A percentile compares a stretch with the other conserved stretches of the same genome.
Evolutionary conservation across 2,797 vertebrate species (phyloP).

Genomic region (Gallinago solitaria): DNA sequence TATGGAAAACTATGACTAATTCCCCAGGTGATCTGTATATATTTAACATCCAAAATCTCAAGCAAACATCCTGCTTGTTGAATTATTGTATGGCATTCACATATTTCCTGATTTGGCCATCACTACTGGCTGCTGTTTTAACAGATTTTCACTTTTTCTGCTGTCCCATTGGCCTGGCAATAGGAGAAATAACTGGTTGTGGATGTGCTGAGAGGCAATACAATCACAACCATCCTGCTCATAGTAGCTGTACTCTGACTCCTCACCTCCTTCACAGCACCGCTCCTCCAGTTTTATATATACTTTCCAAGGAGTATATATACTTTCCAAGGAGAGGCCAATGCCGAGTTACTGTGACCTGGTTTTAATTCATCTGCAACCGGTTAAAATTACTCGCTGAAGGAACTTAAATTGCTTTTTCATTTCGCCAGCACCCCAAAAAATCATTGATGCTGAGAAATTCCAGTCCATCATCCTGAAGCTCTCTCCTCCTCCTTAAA

Average conservation of each 20-base stretch:
- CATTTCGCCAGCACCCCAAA: background rate
- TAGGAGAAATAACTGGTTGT: background rate
- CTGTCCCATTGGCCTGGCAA: background rate
- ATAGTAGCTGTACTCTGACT: background rate
- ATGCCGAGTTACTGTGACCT: background rate
- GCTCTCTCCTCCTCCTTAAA: background rate
- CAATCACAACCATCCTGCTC: rapidly evolving
- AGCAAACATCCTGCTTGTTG: background rate
- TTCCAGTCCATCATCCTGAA: background rate
- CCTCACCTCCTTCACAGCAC: background rate
- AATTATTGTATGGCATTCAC: background rate
- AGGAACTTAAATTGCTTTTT: background rate
- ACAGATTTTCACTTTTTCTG: background rate
- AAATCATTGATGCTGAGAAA: background rate
- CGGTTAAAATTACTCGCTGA: background rate
- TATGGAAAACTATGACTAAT: background rate
- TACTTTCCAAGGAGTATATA: background rate
- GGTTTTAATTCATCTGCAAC: background rate
- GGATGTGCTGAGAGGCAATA: background rate
- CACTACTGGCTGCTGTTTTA: background rate
- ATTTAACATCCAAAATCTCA: background rate
- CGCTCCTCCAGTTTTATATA: background rate
- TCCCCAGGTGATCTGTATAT: background rate
- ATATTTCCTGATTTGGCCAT: background rate
- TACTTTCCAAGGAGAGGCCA: background rate